These are phyloP conservation scores for Nothoprocta perdicaria DNA, from an alignment of 2,113 vertebrate species.

Conservation along the genomic window DNA sequence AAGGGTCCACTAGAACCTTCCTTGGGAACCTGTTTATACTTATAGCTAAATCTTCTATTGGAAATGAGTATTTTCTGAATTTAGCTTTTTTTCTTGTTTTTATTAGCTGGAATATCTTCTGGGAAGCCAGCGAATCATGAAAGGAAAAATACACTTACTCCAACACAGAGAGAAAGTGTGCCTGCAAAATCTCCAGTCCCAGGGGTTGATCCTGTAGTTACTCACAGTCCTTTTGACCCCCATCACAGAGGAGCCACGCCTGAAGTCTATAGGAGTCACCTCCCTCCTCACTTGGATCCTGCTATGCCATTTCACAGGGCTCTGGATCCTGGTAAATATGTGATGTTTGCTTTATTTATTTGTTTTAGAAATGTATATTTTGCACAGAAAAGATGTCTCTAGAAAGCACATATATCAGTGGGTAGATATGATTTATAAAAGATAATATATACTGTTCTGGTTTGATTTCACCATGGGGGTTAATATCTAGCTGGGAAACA, in stretches of 20 bases:
- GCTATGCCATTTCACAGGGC: slow-evolving; percentile 90
- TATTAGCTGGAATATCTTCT: slow-evolving; percentile 83
- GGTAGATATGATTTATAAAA: neutral
- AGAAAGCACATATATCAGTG: neutral
- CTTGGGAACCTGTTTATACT: neutral
- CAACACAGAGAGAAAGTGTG: slow-evolving; percentile 91
- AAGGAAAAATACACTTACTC: slow-evolving; percentile 91
- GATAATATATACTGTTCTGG: neutral
- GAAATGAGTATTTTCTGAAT: neutral
- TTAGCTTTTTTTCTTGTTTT: neutral
- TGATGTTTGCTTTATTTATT: neutral
- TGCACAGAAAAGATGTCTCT: neutral
- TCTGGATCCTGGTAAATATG: slow-evolving; percentile 88
- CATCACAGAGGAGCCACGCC: slow-evolving; percentile 86
- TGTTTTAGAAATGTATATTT: neutral
- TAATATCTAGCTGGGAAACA: neutral
- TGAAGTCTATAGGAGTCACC: slow-evolving; percentile 90
- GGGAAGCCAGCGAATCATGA: slow-evolving; percentile 90
- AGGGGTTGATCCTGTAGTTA: slow-evolving; percentile 85
- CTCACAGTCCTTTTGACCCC: slow-evolving; percentile 94
- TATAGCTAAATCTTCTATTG: neutral
- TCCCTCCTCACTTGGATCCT: slow-evolving; percentile 90
- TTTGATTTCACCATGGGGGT: neutral
- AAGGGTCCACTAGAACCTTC: neutral
- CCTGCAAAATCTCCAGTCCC: slow-evolving; percentile 94